Conservation (phyloP, 2,888 invertebrate genomes). For the Harpalus rubripes region DNA sequence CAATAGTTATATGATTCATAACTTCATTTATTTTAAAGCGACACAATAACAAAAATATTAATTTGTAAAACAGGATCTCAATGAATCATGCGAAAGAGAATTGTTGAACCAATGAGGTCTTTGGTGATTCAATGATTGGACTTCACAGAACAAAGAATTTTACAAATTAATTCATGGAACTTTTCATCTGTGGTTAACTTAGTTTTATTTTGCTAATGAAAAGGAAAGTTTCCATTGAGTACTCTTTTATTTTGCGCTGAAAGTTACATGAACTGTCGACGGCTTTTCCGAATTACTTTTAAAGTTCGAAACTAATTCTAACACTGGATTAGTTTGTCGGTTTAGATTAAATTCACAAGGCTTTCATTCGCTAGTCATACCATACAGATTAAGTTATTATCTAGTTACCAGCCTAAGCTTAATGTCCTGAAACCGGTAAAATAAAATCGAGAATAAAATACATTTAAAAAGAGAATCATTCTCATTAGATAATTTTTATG, state of each 20-base stretch:
- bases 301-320: not conserved
- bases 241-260: not conserved
- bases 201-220: conserved; percentile 18
- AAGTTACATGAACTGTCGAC: conserved; percentile 2
- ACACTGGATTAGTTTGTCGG: not conserved
- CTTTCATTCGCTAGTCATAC: too few relatives aligned
- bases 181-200: conserved; percentile 6
- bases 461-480: too few relatives aligned
- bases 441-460: too few relatives aligned
- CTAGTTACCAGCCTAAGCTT: too few relatives aligned
- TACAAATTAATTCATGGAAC: conserved; percentile 5
- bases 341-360: not conserved
- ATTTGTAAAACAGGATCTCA: not conserved
- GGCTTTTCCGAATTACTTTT: not conserved
- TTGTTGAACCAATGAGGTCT: not conserved
- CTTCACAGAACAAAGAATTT: conserved; percentile 2
- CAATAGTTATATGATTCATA: not conserved
- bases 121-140: conserved; percentile 8
- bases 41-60: conserved; percentile 22
- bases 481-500: too few relatives aligned
- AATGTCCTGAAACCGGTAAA: too few relatives aligned
- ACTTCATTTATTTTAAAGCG: not conserved
- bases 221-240: conserved; percentile 3
- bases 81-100: conserved; percentile 2
- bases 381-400: too few relatives aligned